Conservation (phyloP, 2,113 vertebrate genomes). For the Pogonocichla stellata region DNA sequence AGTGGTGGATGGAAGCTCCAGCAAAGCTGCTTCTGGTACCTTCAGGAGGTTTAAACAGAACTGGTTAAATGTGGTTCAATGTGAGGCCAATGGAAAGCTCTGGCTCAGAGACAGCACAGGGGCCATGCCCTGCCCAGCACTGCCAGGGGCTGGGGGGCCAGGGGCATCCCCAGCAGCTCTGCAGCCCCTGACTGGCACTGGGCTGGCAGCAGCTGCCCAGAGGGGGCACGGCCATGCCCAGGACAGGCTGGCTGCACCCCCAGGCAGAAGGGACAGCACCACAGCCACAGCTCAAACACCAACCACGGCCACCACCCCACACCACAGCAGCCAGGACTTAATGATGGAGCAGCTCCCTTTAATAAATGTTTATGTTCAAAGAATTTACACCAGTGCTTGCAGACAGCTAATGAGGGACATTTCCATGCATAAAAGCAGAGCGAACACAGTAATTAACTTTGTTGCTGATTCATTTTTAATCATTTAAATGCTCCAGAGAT, state of each 20-base stretch:
- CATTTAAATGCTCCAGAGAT: slow-evolving; percentile 45
- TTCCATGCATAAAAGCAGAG: slow-evolving; percentile 52
- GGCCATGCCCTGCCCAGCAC: accelerated
- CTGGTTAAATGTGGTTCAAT: neutral
- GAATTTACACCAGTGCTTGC: slow-evolving; percentile 22
- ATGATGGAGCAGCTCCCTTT: neutral
- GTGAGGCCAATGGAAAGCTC: neutral
- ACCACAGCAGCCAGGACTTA: neutral
- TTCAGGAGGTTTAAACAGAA: neutral
- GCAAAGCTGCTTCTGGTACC: neutral
- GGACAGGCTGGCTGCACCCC: accelerated
- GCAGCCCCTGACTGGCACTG: accelerated
- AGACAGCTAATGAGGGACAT: slow-evolving; percentile 55
- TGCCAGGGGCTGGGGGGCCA: no score
- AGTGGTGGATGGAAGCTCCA: neutral
- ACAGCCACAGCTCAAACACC: no score
- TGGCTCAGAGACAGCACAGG: neutral
- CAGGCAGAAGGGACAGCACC: neutral
- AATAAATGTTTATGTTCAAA: slow-evolving; percentile 58
- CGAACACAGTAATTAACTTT: slow-evolving; percentile 58
- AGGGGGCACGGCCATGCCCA: accelerated
- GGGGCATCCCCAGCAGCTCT: no score
- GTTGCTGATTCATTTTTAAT: slow-evolving; percentile 65
- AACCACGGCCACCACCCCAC: accelerated
- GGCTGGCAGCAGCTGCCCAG: neutral